These are phyloP conservation scores for Halichoeres trimaculatus DNA, from an alignment of 2,113 vertebrate genomes.

Conservation along the genomic window DNA sequence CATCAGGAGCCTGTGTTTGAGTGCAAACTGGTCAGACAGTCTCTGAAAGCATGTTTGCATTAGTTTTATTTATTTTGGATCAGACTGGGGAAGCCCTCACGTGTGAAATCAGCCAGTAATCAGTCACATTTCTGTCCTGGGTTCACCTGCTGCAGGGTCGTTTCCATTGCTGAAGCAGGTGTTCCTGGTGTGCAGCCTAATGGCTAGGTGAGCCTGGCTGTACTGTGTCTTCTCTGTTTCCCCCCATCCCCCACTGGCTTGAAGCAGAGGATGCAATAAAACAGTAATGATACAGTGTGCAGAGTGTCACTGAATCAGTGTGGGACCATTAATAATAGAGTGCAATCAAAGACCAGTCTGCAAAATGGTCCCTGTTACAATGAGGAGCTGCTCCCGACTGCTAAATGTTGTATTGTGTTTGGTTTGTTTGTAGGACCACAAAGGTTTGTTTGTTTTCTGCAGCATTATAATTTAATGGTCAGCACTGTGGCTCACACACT, in stretches of 20 bases:
- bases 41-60: too few species aligned
- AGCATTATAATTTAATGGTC: constrained; percentile 13
- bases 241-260: constrained; percentile 71
- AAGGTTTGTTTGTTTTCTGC: constrained; percentile 32
- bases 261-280: constrained; percentile 63
- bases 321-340: constrained; percentile 68
- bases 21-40: background rate
- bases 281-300: constrained; percentile 60
- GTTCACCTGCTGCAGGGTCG: constrained; percentile 25
- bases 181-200: constrained; percentile 37
- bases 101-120: background rate
- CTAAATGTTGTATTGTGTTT: constrained; percentile 12
- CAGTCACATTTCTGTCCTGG: background rate
- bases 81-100: background rate
- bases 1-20: background rate
- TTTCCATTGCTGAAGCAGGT: constrained; percentile 5
- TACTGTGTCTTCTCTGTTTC: constrained; percentile 33
- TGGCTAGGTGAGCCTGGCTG: constrained; percentile 52
- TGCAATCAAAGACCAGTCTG: constrained; percentile 51
- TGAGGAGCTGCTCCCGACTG: background rate
- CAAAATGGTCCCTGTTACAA: constrained; percentile 13
- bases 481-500: background rate
- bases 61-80: background rate
- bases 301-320: constrained; percentile 52
- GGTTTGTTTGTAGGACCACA: constrained; percentile 1